phyloP scores from a whole-genome alignment of 92 coral and sea anemone genomes.

The Phenganax stokvisi region DNA sequence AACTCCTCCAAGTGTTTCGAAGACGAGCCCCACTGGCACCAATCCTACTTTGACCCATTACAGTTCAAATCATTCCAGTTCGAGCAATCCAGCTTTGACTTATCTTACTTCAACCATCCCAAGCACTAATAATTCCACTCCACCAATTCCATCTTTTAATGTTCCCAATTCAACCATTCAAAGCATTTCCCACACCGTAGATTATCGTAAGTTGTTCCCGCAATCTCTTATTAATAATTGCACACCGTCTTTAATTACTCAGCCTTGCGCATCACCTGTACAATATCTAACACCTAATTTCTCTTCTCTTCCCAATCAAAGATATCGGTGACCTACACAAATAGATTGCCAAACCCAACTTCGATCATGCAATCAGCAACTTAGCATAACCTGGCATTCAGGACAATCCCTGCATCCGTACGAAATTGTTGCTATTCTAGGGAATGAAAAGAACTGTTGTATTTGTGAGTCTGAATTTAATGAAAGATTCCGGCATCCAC shows the following conservation, averaged over 20 bases:
- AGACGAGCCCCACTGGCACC: background rate
- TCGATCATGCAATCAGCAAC: background rate
- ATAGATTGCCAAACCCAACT: background rate
- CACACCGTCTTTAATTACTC: too few relatives aligned
- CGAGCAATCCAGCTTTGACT: too few relatives aligned
- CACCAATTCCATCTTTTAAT: too few relatives aligned
- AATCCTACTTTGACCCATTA: background rate
- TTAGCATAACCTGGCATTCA: background rate
- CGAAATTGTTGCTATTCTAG: background rate
- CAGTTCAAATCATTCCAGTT: too few relatives aligned
- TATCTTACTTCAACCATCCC: background rate
- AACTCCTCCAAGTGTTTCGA: too few relatives aligned
- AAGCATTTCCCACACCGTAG: too few relatives aligned
- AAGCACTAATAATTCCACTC: too few relatives aligned
- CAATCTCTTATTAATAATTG: background rate
- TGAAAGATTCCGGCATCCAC: conserved; percentile 23
- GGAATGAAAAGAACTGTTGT: conserved; percentile 42
- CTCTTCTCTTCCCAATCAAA: too few relatives aligned
- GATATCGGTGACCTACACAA: background rate
- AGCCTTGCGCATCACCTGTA: too few relatives aligned
- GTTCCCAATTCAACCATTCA: too few relatives aligned
- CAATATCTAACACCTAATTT: too few relatives aligned
- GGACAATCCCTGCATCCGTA: background rate
- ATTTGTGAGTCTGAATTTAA: conserved; percentile 47
- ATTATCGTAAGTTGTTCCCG: too few relatives aligned